A percentile compares a stretch with the other conserved stretches of the same genome.
Conservation (phyloP, 2,113 vertebrate species). For the Nibea coibor region DNA sequence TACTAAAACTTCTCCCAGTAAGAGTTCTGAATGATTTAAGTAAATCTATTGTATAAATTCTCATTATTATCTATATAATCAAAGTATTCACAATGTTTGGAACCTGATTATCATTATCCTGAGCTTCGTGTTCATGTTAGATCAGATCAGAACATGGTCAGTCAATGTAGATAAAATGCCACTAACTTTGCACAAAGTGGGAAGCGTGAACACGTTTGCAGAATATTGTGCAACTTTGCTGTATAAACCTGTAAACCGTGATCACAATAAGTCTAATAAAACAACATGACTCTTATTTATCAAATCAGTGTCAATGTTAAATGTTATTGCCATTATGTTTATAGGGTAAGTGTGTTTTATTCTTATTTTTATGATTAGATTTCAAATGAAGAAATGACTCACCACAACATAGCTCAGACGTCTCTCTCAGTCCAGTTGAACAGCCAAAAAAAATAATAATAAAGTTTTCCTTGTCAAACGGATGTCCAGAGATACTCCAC, state of each 20-base stretch:
- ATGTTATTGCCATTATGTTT: background rate
- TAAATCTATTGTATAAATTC: too few species aligned
- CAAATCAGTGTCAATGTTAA: background rate
- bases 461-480: background rate
- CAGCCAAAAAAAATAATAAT: background rate
- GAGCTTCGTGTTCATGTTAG: too few species aligned
- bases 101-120: background rate
- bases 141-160: background rate
- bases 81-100: background rate
- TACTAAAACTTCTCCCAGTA: background rate
- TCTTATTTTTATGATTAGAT: background rate
- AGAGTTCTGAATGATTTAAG: background rate
- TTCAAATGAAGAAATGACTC: conserved; percentile 1
- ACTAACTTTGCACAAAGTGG: background rate
- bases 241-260: background rate
- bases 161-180: background rate
- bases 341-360: background rate
- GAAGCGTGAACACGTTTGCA: background rate
- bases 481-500: conserved; percentile 37
- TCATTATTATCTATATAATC: too few species aligned
- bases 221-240: background rate
- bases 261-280: background rate
- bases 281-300: background rate
- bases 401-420: conserved; percentile 36
- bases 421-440: conserved; percentile 28